Evolutionary conservation across 2,888 invertebrate species (phyloP), one percentile per base, ranked within the genome.

Genomic region (Agrochola lota): DNA sequence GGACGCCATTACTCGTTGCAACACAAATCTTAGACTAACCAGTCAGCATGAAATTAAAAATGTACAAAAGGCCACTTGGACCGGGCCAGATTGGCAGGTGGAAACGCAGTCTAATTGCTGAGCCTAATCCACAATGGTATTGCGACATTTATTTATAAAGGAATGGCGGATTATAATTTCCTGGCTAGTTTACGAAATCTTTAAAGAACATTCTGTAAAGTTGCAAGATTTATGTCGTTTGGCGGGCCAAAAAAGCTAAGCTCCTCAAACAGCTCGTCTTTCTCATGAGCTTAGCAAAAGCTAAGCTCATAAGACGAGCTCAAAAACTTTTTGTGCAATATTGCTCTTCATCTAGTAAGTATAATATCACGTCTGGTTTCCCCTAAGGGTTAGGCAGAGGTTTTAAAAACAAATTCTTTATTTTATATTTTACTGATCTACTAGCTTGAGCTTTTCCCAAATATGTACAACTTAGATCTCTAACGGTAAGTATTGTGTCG

Each of bases 31-130:
- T 60, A 62, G 76, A 63, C 62, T 69, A 85, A 69, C 74, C 90
- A 88, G 63, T 62, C 80, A 77, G 88, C 92, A 91, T 92, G 92
- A 92, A 92, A 92, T 92, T 91, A 91, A 91, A 90, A 90, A 83
- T 46, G 35, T 60, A 88, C 90, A 77, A 87, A 77, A 84, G 77
- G 77, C 78, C 81, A 78, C 60, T 77, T 62, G 67, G 71, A 68
- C 69, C 74, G 78, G 72, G 64, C 70, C 75, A 76, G 77, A 83
- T 63, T 80, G 78, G 71, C 84, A 85, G 86, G 83, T 87, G 85
- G 85, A 87, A 88, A 89, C 79, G 82, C 85, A 87, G 80, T 84
- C 88, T 90, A 83, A 88, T 89, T 89, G 52, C 72, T 78, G 64
- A 63, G 59, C 12, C 57, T 79, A 87, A 79, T 62, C 72, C 30